Base-by-base conservation (phyloP, 2,888 invertebrate genomes). In the Caenorhabditis sp. region DNA sequence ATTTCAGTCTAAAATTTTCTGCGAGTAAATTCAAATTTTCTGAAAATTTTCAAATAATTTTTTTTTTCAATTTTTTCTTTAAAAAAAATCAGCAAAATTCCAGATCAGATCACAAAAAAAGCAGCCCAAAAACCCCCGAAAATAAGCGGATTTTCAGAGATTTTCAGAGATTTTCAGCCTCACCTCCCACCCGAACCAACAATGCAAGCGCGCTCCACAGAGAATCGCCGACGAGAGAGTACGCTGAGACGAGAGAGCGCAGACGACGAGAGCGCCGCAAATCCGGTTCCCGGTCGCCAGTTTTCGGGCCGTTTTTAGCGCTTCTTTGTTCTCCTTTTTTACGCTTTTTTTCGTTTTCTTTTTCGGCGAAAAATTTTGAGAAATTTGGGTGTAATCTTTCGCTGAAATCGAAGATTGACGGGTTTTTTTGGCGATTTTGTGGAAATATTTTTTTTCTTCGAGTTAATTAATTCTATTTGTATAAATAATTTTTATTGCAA, bases 191-290 rank as follows among this genome's bases (percentile, higher is more conserved):
- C 32, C 13, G 2, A 24, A 13, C 24, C 4, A 20, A 6, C 11
- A 2, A 24, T 55, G 74, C 76, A 76, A 76, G n/a, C 53, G 76
- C 67, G 76, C 76, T 68, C 67, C 67, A 61, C 8, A 44, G 67
- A 24, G 26, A 40, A 61, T 26, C 32, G 9, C 6, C 60, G 56
- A 37, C 56, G 67, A 76, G 67, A 76, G 53, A 67, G 67, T 22
- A 40, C 15, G 40, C n/a, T 18, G n/a, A 51, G 13, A 18, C 51
- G 40, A 37, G 67, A 76, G 76, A 20, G 64, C 5, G 58, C 51
- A 70, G 70, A 70, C 53, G 53, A 26, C 40, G 60, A 47, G 58
- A 40, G 53, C 15, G 37, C 32, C 13, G 6, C 28, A 56, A 64
- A 62, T 71, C 62, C 44, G 61, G 44, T 50, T 44, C 26, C 18